Base-by-base conservation (phyloP, 2,888 invertebrate genomes). In the Seladonia tumulorum region DNA sequence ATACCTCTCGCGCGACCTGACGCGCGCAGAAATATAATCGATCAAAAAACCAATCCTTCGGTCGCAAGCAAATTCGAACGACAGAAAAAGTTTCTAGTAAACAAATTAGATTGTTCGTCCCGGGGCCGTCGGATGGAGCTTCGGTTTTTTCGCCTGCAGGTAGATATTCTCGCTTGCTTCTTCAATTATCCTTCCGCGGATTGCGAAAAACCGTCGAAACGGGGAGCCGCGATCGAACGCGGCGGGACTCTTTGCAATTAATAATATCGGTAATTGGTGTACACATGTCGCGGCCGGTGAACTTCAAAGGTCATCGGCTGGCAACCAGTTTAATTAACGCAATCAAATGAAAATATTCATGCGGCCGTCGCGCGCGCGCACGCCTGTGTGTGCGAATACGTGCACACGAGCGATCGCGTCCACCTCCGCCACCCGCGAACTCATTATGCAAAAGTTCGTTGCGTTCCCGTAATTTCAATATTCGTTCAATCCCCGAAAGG, bases 381-480 rank as follows among this genome's bases (percentile, higher is more conserved):
- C 80, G 86, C 63, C n/a, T n/a, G 68, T 76, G 84, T 72, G 66
- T 77, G 86, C 73, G 76, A 63, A 29, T 29, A 76, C 81, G 78
- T 81, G 83, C 81, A 79, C 35, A 76, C 63, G 78, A 42, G 60
- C 18, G 35, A 60, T 29, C 83, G 74, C 75, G 73, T 75, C 63
- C 76, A 78, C 80, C 68, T n/a, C 70, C 70, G 76, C 77, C 84
- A 82, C 74, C 84, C 86, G 87, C 88, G 89, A 89, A 91, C 94
- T 94, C 94, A 94, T 94, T 94, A 94, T 94, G 93, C 93, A 93
- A 91, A 93, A 94, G 93, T 94, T 93, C 92, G 92, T 92, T 92
- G 93, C 91, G 84, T 90, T 81, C 86, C 87, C 87, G 88, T 91
- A 91, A 91, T 94, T 94, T 93, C 93, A 92, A 94, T 93, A 93